Percentiles rank a stretch among this genome's conserved stretches.
These are phyloP conservation scores for Herminia tarsipennalis DNA, from an alignment of 2,888 invertebrate species.

Conservation along the genomic window DNA sequence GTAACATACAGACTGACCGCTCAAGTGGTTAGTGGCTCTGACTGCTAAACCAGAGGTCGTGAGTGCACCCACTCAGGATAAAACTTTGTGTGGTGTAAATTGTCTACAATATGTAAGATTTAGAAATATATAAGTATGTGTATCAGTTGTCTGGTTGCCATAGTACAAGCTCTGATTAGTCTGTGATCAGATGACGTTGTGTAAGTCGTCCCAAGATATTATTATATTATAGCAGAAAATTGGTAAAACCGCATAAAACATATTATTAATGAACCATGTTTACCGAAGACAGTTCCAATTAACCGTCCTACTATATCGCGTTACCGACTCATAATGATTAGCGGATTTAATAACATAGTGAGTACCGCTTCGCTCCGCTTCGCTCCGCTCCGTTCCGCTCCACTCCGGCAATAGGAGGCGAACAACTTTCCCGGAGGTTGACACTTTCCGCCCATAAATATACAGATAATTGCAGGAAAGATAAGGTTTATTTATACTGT, in stretches of 20 bases:
- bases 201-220: too few relatives aligned
- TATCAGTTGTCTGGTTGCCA: too few relatives aligned
- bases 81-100: too few relatives aligned
- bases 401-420: constrained; percentile 37
- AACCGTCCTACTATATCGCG: constrained; percentile 44
- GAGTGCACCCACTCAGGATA: too few relatives aligned
- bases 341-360: constrained; percentile 58
- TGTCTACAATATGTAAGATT: too few relatives aligned
- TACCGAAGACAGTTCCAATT: constrained; percentile 36
- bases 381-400: constrained; percentile 20
- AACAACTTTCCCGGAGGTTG: constrained; percentile 59
- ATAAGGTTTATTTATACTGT: constrained; percentile 65
- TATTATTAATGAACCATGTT: constrained; percentile 27
- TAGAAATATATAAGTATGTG: neutral
- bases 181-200: too few relatives aligned
- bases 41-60: too few relatives aligned
- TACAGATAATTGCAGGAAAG: constrained; percentile 70
- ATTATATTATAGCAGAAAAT: neutral
- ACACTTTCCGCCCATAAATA: constrained; percentile 70
- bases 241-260: neutral
- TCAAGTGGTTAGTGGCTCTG: too few relatives aligned
- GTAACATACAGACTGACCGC: too few relatives aligned
- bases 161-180: too few relatives aligned
- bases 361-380: too few relatives aligned
- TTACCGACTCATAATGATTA: constrained; percentile 54